Evolutionary conservation across 2,113 vertebrate species (phyloP), one percentile per base, ranked within the genome.

Genomic region (Pterophyllum scalare): DNA sequence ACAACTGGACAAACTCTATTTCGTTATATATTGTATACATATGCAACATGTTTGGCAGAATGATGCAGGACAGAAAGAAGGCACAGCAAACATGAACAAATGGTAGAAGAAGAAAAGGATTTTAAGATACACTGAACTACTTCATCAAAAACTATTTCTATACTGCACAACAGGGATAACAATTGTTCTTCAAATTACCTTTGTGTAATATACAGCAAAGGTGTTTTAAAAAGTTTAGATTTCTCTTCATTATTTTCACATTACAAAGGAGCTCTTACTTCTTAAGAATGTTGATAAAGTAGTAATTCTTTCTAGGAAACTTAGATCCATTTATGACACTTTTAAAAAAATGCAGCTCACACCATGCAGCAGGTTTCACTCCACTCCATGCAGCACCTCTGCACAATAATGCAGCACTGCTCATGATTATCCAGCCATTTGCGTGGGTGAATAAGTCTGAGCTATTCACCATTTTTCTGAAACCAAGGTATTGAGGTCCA

Each of bases 321-420:
- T 56, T 60, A 31, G 9, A 46, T 81, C 19, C 74, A 61, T 61
- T 83, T 60, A 64, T 19, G 26, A 49, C 1, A 64, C 3, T 59
- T 79, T 81, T 7, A 79, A 81, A 33, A 81, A 80, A 82, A 56
- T 86, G 75, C 31, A 75, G 28, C 28, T 28, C 28, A 28, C 28
- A 28, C 84, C 93, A 95, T 95, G 93, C 92, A 86, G 64, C 62
- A 49, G 64, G 78, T 75, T 85, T 70, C 87, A 93, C 78, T 88
- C 56, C 77, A 90, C 67, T 84, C 70, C 90, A 93, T 93, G 92
- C 91, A 82, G 78, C 79, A 35, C 75, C 40, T 86, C 81, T 20
- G 46, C 62, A 78, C 52, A 83, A 79, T 75, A 89, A 75, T 58
- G 38, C 7, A 59, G 24, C 1, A 33, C 56, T 83, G 14, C 40